These are phyloP conservation scores for Tetragonula clypearis DNA, from an alignment of 1,140 invertebrate genomes.

Conservation along the genomic window DNA sequence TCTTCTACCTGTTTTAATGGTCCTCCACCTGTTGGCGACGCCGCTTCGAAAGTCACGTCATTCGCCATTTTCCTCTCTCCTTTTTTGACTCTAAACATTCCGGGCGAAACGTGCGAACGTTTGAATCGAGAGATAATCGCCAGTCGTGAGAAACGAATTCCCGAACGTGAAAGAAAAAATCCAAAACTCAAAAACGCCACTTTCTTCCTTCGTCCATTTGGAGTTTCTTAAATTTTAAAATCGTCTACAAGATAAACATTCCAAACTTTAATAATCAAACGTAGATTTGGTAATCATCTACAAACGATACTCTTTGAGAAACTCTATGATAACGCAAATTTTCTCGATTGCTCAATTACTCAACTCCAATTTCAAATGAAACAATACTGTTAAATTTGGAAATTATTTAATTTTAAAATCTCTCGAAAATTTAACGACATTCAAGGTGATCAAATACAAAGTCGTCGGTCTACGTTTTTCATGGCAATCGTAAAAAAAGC, in stretches of 20 bases:
- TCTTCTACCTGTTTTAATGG: constrained; percentile 46
- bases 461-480: background rate
- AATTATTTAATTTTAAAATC: too few relatives aligned
- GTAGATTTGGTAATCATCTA: too few relatives aligned
- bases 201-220: too few relatives aligned
- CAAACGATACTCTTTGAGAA: too few relatives aligned
- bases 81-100: constrained; percentile 14
- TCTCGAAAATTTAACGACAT: too few relatives aligned
- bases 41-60: constrained; percentile 41
- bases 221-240: too few relatives aligned
- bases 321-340: too few relatives aligned
- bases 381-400: too few relatives aligned
- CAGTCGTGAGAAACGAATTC: background rate
- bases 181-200: background rate
- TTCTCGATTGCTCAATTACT: too few relatives aligned
- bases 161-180: background rate
- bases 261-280: too few relatives aligned
- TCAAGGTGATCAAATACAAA: background rate
- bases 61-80: constrained; percentile 1
- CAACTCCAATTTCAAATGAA: too few relatives aligned
- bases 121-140: background rate
- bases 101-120: background rate
- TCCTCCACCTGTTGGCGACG: constrained; percentile 49
- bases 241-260: too few relatives aligned
- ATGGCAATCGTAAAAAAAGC: background rate